These are phyloP conservation scores for Acleris emargana DNA, from an alignment of 2,888 invertebrate species.

Conservation along the genomic window DNA sequence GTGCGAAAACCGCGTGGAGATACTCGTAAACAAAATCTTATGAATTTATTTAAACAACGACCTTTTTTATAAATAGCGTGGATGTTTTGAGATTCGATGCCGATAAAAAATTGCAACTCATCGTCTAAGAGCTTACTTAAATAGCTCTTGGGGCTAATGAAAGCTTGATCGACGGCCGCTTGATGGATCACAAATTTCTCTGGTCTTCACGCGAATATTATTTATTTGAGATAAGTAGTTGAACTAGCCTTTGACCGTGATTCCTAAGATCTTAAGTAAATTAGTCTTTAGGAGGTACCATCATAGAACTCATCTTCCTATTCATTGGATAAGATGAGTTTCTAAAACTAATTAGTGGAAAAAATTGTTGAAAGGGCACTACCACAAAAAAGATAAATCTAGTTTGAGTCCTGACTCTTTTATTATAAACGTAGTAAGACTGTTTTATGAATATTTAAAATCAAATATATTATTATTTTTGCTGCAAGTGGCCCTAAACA, in stretches of 20 bases:
- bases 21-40: conserved; percentile 17
- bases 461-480: too few relatives aligned
- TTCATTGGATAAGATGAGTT: too few relatives aligned
- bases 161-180: conserved; percentile 37
- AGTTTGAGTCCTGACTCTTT: too few relatives aligned
- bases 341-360: too few relatives aligned
- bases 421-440: too few relatives aligned
- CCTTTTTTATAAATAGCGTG: conserved; percentile 18
- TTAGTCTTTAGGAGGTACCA: conserved; percentile 20
- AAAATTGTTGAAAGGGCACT: too few relatives aligned
- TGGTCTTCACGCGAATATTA: conserved; percentile 27
- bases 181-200: conserved; percentile 37
- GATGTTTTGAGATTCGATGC: conserved; percentile 25
- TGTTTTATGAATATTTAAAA: too few relatives aligned
- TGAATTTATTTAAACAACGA: conserved; percentile 22
- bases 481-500: too few relatives aligned
- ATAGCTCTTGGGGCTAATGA: conserved; percentile 39
- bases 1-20: conserved; percentile 21
- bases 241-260: conserved; percentile 25
- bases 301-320: too few relatives aligned
- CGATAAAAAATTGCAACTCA: conserved; percentile 40
- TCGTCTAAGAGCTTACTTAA: conserved; percentile 45
- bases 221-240: conserved; percentile 19
- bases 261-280: conserved; percentile 11
- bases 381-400: too few relatives aligned